Evolutionary conservation across 2,113 vertebrate genomes (phyloP).

Genomic region (Trogon melanurus): DNA sequence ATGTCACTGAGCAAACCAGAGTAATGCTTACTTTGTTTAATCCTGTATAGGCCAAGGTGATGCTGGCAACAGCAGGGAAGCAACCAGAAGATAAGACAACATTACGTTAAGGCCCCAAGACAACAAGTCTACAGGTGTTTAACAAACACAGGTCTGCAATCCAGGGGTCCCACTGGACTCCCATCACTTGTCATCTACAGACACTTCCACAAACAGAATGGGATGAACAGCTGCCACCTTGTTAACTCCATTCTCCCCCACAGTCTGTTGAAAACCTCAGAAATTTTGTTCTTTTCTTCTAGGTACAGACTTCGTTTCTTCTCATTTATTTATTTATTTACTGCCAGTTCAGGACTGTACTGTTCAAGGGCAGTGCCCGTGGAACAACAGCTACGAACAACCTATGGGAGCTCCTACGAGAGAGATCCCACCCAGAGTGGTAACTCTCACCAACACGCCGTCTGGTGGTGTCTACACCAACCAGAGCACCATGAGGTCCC

Average conservation of each 20-base stretch:
- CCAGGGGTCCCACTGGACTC: not conserved
- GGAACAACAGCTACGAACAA: not conserved
- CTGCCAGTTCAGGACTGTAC: not conserved
- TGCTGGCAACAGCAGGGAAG: not conserved
- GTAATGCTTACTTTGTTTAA: not conserved
- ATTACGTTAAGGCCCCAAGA: not conserved
- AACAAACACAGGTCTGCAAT: not conserved
- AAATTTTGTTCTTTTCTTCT: not conserved
- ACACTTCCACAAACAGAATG: not conserved
- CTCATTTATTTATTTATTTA: not conserved
- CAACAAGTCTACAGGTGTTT: not conserved
- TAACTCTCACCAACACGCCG: not conserved
- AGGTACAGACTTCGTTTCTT: not conserved
- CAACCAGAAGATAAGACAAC: not conserved
- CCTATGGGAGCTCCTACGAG: fast-evolving
- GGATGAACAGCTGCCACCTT: not conserved
- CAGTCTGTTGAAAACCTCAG: not conserved
- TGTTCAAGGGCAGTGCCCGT: not conserved
- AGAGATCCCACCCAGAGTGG: not conserved
- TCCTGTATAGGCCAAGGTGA: not conserved
- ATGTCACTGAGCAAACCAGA: not conserved
- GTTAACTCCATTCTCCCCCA: not conserved
- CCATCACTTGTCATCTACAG: not conserved
- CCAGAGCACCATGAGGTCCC: fast-evolving
- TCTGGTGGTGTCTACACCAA: not conserved